These are phyloP conservation scores for Pocota personata DNA, from an alignment of 2,888 invertebrate species.

Conservation along the genomic window DNA sequence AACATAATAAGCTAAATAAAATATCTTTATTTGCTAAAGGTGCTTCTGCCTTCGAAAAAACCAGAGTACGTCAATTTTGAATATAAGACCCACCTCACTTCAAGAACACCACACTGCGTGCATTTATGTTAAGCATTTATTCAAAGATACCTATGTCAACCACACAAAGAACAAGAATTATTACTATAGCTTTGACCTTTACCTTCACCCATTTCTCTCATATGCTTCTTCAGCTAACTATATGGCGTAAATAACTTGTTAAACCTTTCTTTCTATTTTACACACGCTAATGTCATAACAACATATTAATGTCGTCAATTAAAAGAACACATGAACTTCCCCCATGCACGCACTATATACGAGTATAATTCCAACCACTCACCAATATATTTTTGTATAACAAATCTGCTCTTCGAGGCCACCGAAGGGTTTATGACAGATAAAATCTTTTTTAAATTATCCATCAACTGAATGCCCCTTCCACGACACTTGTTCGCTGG, in stretches of 20 bases:
- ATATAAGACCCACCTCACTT: neutral
- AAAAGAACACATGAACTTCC: neutral
- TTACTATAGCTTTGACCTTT: neutral
- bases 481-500: conserved; percentile 97
- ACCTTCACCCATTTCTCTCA: neutral
- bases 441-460: conserved; percentile 92
- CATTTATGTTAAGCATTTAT: neutral
- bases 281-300: neutral
- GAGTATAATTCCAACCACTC: conserved; percentile 80
- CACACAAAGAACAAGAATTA: neutral
- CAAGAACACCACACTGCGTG: conserved; percentile 10
- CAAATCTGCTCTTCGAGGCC: conserved; percentile 90
- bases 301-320: neutral
- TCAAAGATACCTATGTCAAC: neutral
- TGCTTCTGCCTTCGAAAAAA: too few species aligned
- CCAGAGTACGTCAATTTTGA: too few species aligned
- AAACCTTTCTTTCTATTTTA: neutral
- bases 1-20: too few species aligned
- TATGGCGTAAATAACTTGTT: neutral
- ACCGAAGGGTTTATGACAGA: conserved; percentile 88
- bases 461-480: conserved; percentile 93
- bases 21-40: too few species aligned
- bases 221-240: neutral
- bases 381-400: conserved; percentile 98
- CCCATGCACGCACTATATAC: neutral